phyloP scores from a whole-genome alignment of 2,113 vertebrate genomes.

The Irena cyanogastra region DNA sequence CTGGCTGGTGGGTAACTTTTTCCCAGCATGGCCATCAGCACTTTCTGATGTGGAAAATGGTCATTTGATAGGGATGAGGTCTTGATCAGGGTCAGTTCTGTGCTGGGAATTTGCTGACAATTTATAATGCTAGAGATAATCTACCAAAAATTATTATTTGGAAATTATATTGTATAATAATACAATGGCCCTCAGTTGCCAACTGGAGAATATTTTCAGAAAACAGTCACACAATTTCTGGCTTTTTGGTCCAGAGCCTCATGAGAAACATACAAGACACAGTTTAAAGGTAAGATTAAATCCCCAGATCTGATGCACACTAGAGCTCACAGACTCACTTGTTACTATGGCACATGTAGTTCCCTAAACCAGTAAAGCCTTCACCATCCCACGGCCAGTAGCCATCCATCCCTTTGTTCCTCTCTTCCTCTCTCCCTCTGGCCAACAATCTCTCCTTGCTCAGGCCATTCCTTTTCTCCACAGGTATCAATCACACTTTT shows the following conservation, averaged over 20 bases:
- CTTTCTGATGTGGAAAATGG: neutral
- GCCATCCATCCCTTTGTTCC: neutral
- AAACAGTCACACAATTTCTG: neutral
- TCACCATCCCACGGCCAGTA: neutral
- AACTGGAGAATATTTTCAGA: neutral
- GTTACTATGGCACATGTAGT: neutral
- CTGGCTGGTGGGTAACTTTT: neutral
- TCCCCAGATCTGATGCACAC: neutral
- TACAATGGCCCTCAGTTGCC: too few relatives aligned
- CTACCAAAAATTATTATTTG: neutral
- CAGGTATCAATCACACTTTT: neutral
- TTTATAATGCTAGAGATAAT: neutral
- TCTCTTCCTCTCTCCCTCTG: neutral
- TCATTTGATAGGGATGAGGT: neutral
- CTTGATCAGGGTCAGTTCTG: fast-evolving
- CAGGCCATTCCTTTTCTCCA: neutral
- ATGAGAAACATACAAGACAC: neutral
- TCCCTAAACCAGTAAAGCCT: neutral
- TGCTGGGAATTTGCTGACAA: neutral
- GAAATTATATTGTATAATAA: neutral
- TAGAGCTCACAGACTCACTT: neutral
- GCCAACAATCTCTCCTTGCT: neutral
- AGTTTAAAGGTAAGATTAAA: neutral
- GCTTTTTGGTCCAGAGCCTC: neutral
- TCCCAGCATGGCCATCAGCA: neutral